Conservation (phyloP, 2,888 invertebrate species). For the Scaptomyza parva region DNA sequence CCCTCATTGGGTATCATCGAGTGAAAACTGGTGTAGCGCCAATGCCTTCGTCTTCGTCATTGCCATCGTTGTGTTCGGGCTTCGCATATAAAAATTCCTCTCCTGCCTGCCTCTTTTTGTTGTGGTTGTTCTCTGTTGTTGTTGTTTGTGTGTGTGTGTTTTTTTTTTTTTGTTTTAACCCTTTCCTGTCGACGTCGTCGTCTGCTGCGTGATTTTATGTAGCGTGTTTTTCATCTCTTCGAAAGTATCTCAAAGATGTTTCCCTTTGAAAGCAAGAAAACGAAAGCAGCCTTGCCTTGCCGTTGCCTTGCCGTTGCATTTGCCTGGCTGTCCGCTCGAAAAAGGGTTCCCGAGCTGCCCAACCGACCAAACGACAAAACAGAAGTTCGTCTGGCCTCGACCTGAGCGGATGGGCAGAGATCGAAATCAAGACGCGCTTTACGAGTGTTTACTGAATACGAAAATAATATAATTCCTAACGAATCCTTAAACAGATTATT, state of each 20-base stretch:
- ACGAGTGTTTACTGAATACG: constrained; percentile 15
- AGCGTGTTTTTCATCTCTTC: constrained; percentile 53
- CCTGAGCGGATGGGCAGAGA: constrained; percentile 82
- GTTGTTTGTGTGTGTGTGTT: constrained; percentile 13
- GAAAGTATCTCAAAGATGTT: constrained; percentile 60
- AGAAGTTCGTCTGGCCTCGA: constrained; percentile 85
- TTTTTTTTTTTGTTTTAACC: constrained; percentile 60
- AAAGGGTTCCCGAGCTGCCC: constrained; percentile 78
- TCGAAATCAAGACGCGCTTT: constrained; percentile 49
- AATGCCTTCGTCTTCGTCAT: constrained; percentile 11
- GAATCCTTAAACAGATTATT: constrained; percentile 10
- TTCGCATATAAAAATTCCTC: constrained; percentile 32
- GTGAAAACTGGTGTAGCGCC: constrained; percentile 30
- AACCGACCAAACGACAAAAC: constrained; percentile 67
- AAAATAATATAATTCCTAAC: neutral
- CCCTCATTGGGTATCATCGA: constrained; percentile 52
- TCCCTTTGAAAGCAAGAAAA: constrained; percentile 61
- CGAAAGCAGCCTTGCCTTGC: constrained; percentile 42
- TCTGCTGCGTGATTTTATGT: constrained; percentile 70
- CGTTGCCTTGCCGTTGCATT: no score
- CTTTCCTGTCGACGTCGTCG: constrained; percentile 54
- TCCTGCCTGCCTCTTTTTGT: constrained; percentile 14
- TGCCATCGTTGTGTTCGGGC: constrained; percentile 22
- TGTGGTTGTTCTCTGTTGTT: constrained; percentile 1
- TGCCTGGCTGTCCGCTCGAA: constrained; percentile 18